Evolutionary conservation across 2,113 vertebrate species (phyloP).

Genomic region (Glareola pratincola): DNA sequence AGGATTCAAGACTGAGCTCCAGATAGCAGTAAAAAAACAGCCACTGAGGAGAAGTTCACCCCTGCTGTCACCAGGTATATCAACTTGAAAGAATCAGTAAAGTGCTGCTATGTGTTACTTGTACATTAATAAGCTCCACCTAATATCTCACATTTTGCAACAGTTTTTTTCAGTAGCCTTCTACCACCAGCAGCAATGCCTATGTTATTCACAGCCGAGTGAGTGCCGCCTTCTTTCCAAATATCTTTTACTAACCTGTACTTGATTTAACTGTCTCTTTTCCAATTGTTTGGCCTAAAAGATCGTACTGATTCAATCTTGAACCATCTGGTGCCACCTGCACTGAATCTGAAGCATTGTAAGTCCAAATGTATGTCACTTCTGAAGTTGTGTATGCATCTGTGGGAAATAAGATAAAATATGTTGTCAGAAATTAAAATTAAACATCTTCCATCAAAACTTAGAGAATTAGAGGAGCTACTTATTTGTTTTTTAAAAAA

Average conservation of each 20-base stretch:
- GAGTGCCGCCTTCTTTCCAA: neutral
- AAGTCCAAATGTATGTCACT: conserved; percentile 96
- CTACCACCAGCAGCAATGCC: neutral
- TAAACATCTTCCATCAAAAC: neutral
- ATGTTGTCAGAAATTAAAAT: neutral
- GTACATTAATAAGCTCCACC: neutral
- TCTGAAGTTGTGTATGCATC: conserved; percentile 97
- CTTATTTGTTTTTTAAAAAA: neutral
- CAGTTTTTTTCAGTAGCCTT: neutral
- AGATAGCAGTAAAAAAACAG: neutral
- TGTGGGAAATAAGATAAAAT: conserved; percentile 50
- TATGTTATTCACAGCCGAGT: neutral
- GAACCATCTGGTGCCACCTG: conserved; percentile 95
- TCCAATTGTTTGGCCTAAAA: conserved; percentile 93
- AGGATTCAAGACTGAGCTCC: neutral
- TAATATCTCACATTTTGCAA: neutral
- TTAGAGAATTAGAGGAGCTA: neutral
- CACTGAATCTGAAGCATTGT: conserved; percentile 91
- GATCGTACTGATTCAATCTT: conserved; percentile 94
- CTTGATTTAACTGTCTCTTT: conserved; percentile 96
- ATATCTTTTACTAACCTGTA: conserved; percentile 82
- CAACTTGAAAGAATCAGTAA: neutral
- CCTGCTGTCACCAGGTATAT: neutral
- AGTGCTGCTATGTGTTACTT: neutral
- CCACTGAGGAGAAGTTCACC: neutral